Evolutionary conservation across 2,888 invertebrate species (phyloP).

Genomic region (Andrena dorsata): DNA sequence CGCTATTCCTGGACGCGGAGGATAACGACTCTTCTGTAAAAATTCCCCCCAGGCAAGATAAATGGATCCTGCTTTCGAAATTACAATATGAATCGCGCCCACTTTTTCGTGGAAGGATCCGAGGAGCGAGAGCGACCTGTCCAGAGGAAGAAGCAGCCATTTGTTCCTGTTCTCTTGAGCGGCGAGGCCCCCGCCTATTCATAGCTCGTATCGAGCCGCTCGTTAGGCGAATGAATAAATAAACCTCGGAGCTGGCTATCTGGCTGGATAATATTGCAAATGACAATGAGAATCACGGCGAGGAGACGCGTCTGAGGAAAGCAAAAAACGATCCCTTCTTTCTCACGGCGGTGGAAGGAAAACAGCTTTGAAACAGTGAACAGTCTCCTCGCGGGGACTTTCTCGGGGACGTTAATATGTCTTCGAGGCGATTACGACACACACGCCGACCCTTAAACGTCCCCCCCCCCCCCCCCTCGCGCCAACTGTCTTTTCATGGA

Average conservation of each 20-base stretch:
- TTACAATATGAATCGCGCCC: slow-evolving; percentile 74
- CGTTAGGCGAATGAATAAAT: slow-evolving; percentile 61
- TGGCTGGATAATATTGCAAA: slow-evolving; percentile 30
- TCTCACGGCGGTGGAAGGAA: neutral
- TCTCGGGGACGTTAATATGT: slow-evolving; percentile 27
- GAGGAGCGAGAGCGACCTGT: slow-evolving; percentile 2
- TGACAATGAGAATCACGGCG: slow-evolving; percentile 5
- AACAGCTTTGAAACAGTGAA: slow-evolving; percentile 2
- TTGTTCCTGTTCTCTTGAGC: slow-evolving; percentile 62
- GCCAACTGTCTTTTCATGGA: slow-evolving; percentile 22
- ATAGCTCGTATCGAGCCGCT: slow-evolving; percentile 55
- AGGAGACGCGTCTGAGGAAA: neutral
- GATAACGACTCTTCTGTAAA: slow-evolving; percentile 67
- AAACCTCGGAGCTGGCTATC: slow-evolving; percentile 45
- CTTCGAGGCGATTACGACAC: slow-evolving; percentile 45
- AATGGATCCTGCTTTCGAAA: slow-evolving; percentile 69
- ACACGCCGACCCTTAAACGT: slow-evolving; percentile 23
- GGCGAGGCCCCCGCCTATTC: slow-evolving; percentile 57
- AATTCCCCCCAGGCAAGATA: slow-evolving; percentile 63
- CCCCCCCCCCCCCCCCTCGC: neutral
- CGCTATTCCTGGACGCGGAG: slow-evolving; percentile 40
- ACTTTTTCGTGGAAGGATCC: slow-evolving; percentile 53
- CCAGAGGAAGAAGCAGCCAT: slow-evolving; percentile 24
- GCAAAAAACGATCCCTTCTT: no score
- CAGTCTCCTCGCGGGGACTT: slow-evolving; percentile 14